phyloP scores from a whole-genome alignment of 2,888 invertebrate genomes.

The Drosophila falleni region DNA sequence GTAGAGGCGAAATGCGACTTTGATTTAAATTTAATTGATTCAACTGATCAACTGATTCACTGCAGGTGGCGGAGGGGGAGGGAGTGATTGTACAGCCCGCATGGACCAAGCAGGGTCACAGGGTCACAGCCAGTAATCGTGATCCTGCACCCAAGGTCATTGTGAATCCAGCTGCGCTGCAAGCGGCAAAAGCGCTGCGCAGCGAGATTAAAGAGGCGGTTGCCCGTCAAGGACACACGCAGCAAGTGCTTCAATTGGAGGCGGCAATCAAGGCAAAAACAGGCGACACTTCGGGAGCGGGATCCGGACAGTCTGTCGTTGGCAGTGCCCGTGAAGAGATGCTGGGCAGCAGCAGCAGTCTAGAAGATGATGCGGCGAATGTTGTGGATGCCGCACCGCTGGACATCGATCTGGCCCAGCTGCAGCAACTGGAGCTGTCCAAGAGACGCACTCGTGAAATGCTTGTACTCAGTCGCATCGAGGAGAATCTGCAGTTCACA shows the following conservation, averaged over 20 bases:
- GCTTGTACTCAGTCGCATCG: conserved; percentile 77
- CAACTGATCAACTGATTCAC: too few relatives aligned
- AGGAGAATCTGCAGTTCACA: conserved; percentile 78
- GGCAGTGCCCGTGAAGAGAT: conserved; percentile 32
- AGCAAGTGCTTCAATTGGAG: conserved; percentile 45
- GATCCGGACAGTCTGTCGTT: background rate
- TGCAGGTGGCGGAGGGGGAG: conserved; percentile 32
- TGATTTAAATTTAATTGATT: background rate
- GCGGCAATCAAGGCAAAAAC: conserved; percentile 36
- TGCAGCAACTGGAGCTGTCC: conserved; percentile 73
- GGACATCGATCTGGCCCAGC: conserved; percentile 68
- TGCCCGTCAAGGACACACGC: conserved; percentile 43
- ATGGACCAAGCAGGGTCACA: conserved; percentile 69
- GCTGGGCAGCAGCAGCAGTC: conserved; percentile 46
- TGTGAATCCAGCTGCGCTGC: conserved; percentile 60
- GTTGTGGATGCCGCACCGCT: conserved; percentile 64
- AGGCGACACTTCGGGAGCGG: too few relatives aligned
- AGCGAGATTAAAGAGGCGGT: conserved; percentile 58
- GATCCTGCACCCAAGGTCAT: conserved; percentile 61
- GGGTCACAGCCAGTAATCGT: conserved; percentile 7
- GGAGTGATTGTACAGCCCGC: conserved; percentile 81
- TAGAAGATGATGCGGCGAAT: conserved; percentile 53
- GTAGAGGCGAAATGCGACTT: background rate
- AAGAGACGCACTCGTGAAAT: conserved; percentile 81
- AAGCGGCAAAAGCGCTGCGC: conserved; percentile 50